Percentiles rank a stretch among this genome's conserved stretches.
Conservation (phyloP, 2,797 vertebrate species). For the Acipenser oxyrinchus region DNA sequence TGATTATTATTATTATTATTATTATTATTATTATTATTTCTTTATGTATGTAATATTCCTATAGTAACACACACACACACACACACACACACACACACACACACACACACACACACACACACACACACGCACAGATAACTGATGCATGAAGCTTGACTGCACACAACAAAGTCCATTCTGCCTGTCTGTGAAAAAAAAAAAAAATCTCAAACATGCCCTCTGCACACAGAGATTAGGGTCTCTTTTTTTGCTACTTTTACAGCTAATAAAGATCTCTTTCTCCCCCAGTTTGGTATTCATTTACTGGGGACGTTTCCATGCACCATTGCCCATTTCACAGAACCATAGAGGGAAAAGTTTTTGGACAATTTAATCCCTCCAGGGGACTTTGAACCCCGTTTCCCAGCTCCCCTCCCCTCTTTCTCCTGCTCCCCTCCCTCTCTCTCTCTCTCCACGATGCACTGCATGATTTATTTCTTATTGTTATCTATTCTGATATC, state of each 20-base stretch:
- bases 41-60: too few species aligned
- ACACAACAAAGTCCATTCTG: too few species aligned
- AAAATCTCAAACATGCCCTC: constrained; percentile 36
- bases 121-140: too few species aligned
- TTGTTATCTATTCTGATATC: constrained; percentile 61
- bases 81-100: too few species aligned
- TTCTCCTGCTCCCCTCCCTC: constrained; percentile 50
- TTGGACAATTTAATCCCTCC: constrained; percentile 78
- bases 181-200: constrained; percentile 32
- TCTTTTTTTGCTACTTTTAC: constrained; percentile 14
- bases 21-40: too few species aligned
- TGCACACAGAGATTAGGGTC: constrained; percentile 26
- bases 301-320: constrained; percentile 46
- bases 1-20: too few species aligned
- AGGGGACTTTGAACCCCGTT: constrained; percentile 53
- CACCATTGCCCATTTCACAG: constrained; percentile 64
- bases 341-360: constrained; percentile 70
- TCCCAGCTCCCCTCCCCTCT: constrained; percentile 59
- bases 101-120: too few species aligned
- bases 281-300: constrained; percentile 39
- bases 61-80: too few species aligned
- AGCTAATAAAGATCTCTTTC: constrained; percentile 44
- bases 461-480: constrained; percentile 47
- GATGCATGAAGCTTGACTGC: too few species aligned
- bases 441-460: constrained; percentile 48